Conservation (phyloP, 1,140 invertebrate genomes). For the Magallana ariakensis region DNA sequence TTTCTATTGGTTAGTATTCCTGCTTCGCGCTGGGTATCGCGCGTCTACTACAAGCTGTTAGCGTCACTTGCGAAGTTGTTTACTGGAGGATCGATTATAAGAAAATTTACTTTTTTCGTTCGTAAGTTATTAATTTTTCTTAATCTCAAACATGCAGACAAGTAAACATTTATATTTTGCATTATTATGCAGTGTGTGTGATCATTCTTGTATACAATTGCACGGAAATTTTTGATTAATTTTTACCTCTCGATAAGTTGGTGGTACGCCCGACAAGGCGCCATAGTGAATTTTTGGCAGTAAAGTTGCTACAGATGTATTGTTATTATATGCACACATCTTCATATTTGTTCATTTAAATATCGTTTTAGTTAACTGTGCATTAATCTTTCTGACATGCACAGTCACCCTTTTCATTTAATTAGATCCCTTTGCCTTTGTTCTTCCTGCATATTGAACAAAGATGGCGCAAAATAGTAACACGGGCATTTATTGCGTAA, state of each 20-base stretch:
- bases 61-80: constrained; percentile 47
- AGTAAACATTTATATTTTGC: no score
- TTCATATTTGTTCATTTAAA: not conserved
- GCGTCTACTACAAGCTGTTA: constrained; percentile 42
- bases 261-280: not conserved
- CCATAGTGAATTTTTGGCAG: constrained; percentile 2
- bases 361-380: not conserved
- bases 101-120: not conserved
- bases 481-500: not conserved
- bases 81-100: constrained; percentile 37
- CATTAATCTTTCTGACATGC: not conserved
- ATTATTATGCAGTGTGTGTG: no score
- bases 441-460: not conserved
- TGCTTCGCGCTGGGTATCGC: constrained; percentile 35
- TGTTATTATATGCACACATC: not conserved
- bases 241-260: not conserved
- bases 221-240: not conserved
- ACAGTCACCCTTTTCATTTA: not conserved
- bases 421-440: not conserved
- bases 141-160: not conserved
- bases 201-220: not conserved
- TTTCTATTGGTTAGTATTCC: constrained; percentile 19
- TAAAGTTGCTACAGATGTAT: constrained; percentile 3
- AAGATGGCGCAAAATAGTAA: constrained; percentile 25
- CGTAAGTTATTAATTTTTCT: not conserved